Evolutionary conservation across 2,797 vertebrate species (phyloP).

Genomic region (Atherinosoma microstoma): DNA sequence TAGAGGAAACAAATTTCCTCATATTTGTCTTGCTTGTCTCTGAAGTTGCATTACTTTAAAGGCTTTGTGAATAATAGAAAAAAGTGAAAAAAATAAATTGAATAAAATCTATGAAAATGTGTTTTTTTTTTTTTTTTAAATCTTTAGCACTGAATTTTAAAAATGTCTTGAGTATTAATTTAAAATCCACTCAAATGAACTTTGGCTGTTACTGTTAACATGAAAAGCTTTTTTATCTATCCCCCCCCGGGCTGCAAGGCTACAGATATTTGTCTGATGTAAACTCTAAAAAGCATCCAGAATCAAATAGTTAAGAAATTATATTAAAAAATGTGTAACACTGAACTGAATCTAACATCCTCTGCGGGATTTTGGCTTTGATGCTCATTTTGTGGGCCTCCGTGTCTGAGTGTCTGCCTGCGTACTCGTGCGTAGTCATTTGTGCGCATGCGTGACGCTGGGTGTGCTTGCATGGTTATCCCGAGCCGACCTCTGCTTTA

Average conservation of each 20-base stretch:
- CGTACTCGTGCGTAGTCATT: neutral
- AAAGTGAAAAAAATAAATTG: constrained; percentile 1
- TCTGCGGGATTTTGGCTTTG: constrained; percentile 32
- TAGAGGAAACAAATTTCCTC: constrained; percentile 16
- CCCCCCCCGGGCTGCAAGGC: constrained; percentile 13
- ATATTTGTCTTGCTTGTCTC: constrained; percentile 31
- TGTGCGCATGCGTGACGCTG: neutral
- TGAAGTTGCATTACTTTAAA: constrained; percentile 10
- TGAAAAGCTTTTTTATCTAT: constrained; percentile 11
- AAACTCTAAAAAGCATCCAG: constrained; percentile 40
- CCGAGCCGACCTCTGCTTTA: constrained; percentile 64
- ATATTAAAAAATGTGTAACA: constrained; percentile 44
- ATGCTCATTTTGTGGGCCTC: constrained; percentile 22
- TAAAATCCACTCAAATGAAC: constrained; percentile 14
- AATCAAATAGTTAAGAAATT: constrained; percentile 55
- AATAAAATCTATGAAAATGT: neutral
- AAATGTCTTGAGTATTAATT: constrained; percentile 8
- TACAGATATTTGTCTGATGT: constrained; percentile 49
- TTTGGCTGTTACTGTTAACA: constrained; percentile 6
- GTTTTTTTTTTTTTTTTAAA: neutral
- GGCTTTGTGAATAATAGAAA: constrained; percentile 23
- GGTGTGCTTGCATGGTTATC: constrained; percentile 42
- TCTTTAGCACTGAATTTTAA: constrained; percentile 4
- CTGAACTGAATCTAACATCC: constrained; percentile 32
- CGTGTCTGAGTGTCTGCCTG: neutral